A percentile compares a stretch with the other conserved stretches of the same genome.
Conservation (phyloP, 2,888 invertebrate genomes). For the Lapara coniferarum region DNA sequence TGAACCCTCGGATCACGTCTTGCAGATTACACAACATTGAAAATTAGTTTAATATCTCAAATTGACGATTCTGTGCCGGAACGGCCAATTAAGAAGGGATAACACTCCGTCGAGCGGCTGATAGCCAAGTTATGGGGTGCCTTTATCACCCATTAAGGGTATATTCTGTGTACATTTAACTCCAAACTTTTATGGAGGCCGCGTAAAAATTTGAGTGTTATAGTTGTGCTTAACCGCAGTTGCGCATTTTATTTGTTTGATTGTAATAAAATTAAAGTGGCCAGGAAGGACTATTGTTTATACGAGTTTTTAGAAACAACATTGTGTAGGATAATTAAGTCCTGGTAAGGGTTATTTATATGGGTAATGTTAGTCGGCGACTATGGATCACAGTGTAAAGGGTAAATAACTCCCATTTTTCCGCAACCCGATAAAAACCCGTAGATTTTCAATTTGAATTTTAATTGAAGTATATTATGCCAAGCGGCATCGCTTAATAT, state of each 20-base stretch:
- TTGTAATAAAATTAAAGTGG: slow-evolving; percentile 12
- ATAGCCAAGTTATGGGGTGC: slow-evolving; percentile 81
- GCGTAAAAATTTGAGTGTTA: slow-evolving; percentile 24
- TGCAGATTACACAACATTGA: slow-evolving; percentile 79
- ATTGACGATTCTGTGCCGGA: slow-evolving; percentile 81
- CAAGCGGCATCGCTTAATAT: slow-evolving; percentile 82
- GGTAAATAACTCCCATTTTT: background rate
- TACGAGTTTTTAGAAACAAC: background rate
- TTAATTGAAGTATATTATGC: slow-evolving; percentile 83
- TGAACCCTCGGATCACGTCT: slow-evolving; percentile 25
- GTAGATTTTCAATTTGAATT: slow-evolving; percentile 81
- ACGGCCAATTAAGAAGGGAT: slow-evolving; percentile 81
- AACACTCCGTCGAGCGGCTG: slow-evolving; percentile 77
- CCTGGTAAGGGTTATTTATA: background rate
- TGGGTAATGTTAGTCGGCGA: too few relatives aligned
- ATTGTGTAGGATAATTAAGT: background rate
- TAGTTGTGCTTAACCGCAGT: slow-evolving; percentile 9
- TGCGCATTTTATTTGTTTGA: slow-evolving; percentile 2
- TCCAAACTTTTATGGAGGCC: slow-evolving; percentile 22
- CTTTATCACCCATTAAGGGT: slow-evolving; percentile 76
- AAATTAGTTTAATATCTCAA: slow-evolving; percentile 84
- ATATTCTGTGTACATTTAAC: slow-evolving; percentile 23
- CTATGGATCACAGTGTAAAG: background rate
- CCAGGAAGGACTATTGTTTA: background rate
- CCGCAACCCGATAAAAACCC: slow-evolving; percentile 12